These are phyloP conservation scores for Zapornia atra DNA, from an alignment of 2,113 vertebrate species.

Conservation along the genomic window DNA sequence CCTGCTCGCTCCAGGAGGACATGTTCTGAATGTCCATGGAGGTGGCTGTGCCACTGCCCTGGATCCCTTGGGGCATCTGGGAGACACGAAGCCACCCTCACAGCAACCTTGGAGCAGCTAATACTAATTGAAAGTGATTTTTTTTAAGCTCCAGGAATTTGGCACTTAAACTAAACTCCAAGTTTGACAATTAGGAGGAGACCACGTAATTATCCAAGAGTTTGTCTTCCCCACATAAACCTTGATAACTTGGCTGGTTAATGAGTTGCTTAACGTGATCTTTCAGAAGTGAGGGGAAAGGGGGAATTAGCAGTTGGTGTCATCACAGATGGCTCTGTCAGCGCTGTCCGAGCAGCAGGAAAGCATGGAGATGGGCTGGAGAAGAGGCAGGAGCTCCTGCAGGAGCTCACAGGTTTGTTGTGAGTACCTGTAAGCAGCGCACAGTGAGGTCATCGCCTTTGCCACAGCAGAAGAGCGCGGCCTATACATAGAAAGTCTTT, in stretches of 20 bases:
- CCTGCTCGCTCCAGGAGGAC: neutral
- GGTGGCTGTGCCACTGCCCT: neutral
- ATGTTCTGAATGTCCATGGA: neutral
- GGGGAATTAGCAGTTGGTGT: neutral
- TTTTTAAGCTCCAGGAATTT: slow-evolving; percentile 27
- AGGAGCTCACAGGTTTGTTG: neutral
- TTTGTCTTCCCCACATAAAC: neutral
- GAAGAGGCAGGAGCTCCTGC: neutral
- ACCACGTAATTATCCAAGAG: neutral
- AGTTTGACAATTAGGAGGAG: neutral
- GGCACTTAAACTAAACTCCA: neutral
- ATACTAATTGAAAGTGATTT: neutral
- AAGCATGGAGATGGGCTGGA: neutral
- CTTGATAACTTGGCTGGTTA: neutral
- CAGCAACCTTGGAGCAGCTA: neutral
- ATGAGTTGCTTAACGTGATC: neutral
- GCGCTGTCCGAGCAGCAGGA: neutral
- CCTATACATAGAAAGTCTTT: neutral
- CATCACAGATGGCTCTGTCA: neutral
- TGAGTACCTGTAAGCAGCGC: fast-evolving
- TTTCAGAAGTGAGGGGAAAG: neutral
- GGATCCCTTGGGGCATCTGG: neutral
- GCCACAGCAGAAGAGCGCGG: neutral
- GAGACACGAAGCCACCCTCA: neutral
- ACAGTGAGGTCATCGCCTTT: fast-evolving